Evolutionary conservation across 2,797 vertebrate species (phyloP), one percentile per base, ranked within the genome.

Genomic region (Staurois parvus): DNA sequence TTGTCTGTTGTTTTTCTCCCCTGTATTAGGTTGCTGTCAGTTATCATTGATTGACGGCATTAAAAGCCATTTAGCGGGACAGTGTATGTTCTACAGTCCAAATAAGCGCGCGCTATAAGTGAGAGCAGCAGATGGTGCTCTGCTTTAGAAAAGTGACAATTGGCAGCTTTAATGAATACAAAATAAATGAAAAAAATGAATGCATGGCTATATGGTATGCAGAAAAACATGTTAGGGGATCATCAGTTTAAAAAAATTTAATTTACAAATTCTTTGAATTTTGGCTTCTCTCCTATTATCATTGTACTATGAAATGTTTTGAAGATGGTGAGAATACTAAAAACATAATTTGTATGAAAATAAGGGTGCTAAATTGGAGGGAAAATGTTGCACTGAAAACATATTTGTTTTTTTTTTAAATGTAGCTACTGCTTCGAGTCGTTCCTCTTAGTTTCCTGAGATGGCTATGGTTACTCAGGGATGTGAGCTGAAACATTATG

Each of bases 1-100:
- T 88, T 75, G 77, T 85, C 72, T 72, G 76, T 85, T 72, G 62
- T 84, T 89, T 75, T 76, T 82, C 15, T 84, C 29, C 80, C 40
- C 87, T 74, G 78, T 84, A 81, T 87, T 15, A 6, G 17, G 0
- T 67, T 56, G 13, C 75, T 83, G 74, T 74, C 42, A 84, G 68
- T 59, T 74, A 62, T 24, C 45, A 79, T 40, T 56, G 42, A 79
- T 32, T 86, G 74, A 77, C 66, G 37, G 45, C 30, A 75, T 68
- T 68, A 75, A 79, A 83, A 83, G 59, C 62, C 37, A 40, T 62
- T 48, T 15, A 77, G 45, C 48, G 37, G 52, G 62, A 83, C 56
- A 13, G 11, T 78, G n/a, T 73, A 10, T 77, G 52, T 82, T 52
- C 4, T 4, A 56, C 34, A 72, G 9, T 64, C 45, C 52, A 66